These are phyloP conservation scores for Natator depressus DNA, from an alignment of 2,113 vertebrate genomes.

Conservation along the genomic window DNA sequence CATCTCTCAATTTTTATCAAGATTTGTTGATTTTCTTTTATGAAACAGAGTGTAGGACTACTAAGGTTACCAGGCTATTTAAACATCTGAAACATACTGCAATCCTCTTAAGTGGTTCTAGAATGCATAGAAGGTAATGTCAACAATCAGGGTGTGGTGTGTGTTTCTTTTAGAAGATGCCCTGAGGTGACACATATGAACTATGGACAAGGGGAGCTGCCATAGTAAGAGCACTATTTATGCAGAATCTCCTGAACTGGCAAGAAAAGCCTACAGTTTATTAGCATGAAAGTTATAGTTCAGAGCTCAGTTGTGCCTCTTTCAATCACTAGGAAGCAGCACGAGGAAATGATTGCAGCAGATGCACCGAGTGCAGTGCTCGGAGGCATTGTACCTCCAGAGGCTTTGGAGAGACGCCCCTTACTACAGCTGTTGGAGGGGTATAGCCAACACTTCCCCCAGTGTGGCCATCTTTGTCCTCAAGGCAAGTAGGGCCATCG, in stretches of 20 bases:
- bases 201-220: not conserved
- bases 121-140: not conserved
- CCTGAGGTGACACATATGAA: fast-evolving
- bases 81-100: not conserved
- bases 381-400: fast-evolving
- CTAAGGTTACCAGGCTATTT: not conserved
- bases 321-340: fast-evolving
- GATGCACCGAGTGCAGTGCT: not conserved
- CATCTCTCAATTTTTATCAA: not conserved
- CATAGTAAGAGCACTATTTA: not conserved
- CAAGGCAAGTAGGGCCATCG: fast-evolving
- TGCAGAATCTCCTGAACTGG: not conserved
- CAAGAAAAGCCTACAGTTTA: not conserved
- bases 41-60: not conserved
- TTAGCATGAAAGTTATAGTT: not conserved
- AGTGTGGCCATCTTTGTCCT: fast-evolving
- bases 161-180: not conserved
- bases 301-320: not conserved
- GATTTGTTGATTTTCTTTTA: not conserved
- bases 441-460: not conserved
- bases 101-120: not conserved
- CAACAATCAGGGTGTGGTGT: not conserved
- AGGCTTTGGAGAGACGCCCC: not conserved
- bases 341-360: not conserved
- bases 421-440: fast-evolving